Conservation (phyloP, 2,888 invertebrate genomes). For the Leptinotarsa juncta region DNA sequence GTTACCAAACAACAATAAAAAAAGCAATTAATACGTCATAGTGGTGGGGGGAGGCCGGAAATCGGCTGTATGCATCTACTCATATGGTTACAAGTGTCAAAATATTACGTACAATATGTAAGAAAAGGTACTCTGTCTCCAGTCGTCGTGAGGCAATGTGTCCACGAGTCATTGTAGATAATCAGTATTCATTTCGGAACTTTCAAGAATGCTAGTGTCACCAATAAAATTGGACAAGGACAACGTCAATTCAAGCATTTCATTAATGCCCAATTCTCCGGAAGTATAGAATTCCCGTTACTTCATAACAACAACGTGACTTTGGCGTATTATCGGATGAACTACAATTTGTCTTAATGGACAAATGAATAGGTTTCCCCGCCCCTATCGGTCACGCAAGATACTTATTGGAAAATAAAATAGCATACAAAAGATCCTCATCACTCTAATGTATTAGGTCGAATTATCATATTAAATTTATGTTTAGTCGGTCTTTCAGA, state of each 20-base stretch:
- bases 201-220: no score
- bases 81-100: no score
- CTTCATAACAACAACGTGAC: slow-evolving; percentile 35
- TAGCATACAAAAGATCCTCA: slow-evolving; percentile 29
- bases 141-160: no score
- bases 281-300: slow-evolving; percentile 34
- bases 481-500: background rate
- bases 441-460: slow-evolving; percentile 40
- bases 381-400: slow-evolving; percentile 41
- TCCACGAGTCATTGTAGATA: no score
- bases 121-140: no score
- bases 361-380: slow-evolving; percentile 42
- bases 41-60: no score
- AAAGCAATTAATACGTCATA: no score
- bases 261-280: slow-evolving; percentile 23
- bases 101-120: no score
- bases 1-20: no score
- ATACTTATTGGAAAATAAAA: slow-evolving; percentile 40
- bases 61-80: no score
- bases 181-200: no score
- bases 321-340: slow-evolving; percentile 46
- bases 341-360: slow-evolving; percentile 44
- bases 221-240: background rate
- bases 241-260: background rate
- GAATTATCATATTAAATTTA: slow-evolving; percentile 43